Base-by-base conservation (phyloP, 2,797 vertebrate species). In the Dicrostonyx torquatus region DNA sequence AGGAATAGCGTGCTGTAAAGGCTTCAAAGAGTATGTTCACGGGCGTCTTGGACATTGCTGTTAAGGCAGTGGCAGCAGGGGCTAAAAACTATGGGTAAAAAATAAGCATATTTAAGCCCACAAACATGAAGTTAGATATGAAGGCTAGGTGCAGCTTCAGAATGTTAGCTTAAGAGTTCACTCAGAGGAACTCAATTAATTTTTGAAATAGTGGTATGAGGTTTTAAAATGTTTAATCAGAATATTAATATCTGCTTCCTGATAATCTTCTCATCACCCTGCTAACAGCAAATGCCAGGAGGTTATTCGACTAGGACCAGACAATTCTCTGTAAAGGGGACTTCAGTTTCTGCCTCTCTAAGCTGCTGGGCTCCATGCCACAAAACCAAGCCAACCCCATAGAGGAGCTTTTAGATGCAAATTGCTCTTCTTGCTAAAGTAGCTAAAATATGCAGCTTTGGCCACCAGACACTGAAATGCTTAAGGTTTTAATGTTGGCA, bases 281-380 rank as follows among this genome's bases (percentile, higher is more conserved):
- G 89, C 96, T 97, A 89, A 93, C 90, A 97, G 88, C 80, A 77
- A 89, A 97, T 96, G 89, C 97, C 97, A 97, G 95, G 73, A 96
- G 94, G 89, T 97, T 97, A 97, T 98, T 98, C 97, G 96, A 43
- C 97, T 96, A 97, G 96, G 97, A 96, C 96, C 97, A 97, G 95
- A 90, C 96, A 97, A 79, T 97, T 96, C 97, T 97, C 95, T 97
- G 96, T 97, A 96, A 97, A 97, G 96, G 95, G 97, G 96, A 96
- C 95, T 94, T 90, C 92, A 97, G 45, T 97, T 97, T 96, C 96
- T 97, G 97, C 97, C 97, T 97, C 97, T 98, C 92, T 96, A 94
- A 98, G 97, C 97, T 96, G 86, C 96, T 96, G 98, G 98, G 98
- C 98, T 97, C 89, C 68, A 94, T 98, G 98, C 98, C 98, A 98